Evolutionary conservation across 1,140 invertebrate genomes (phyloP).

Genomic region (Drosophila setifemur): DNA sequence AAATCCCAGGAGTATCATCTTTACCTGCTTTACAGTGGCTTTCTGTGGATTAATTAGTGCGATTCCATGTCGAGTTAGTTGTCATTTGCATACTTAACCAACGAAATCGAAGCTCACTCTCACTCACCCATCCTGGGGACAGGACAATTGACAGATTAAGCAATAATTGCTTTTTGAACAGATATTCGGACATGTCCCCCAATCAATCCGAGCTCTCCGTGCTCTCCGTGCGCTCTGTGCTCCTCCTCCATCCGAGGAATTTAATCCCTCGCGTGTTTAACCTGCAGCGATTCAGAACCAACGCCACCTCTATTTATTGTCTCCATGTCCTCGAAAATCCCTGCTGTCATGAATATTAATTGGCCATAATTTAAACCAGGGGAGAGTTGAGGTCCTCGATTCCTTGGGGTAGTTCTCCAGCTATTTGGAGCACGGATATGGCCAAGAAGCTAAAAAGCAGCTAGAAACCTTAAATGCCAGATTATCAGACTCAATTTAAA

Average conservation of each 20-base stretch:
- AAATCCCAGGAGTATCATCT: background rate
- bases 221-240: background rate
- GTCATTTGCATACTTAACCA: background rate
- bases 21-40: background rate
- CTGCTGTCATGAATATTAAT: background rate
- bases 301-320: no score
- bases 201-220: background rate
- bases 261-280: no score
- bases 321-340: no score
- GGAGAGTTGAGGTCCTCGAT: no score
- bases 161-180: slow-evolving; percentile 53
- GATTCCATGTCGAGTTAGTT: background rate
- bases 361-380: background rate
- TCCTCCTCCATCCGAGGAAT: background rate
- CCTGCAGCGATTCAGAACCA: no score
- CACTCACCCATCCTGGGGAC: background rate
- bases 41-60: background rate
- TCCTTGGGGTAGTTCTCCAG: no score
- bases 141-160: slow-evolving; percentile 26
- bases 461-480: background rate
- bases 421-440: no score
- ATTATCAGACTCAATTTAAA: background rate
- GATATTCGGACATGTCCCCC: slow-evolving; percentile 21
- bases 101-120: no score
- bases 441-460: no score